Evolutionary conservation across 2,797 vertebrate species (phyloP), one percentile per base, ranked within the genome.

Genomic region (Mus caroli): DNA sequence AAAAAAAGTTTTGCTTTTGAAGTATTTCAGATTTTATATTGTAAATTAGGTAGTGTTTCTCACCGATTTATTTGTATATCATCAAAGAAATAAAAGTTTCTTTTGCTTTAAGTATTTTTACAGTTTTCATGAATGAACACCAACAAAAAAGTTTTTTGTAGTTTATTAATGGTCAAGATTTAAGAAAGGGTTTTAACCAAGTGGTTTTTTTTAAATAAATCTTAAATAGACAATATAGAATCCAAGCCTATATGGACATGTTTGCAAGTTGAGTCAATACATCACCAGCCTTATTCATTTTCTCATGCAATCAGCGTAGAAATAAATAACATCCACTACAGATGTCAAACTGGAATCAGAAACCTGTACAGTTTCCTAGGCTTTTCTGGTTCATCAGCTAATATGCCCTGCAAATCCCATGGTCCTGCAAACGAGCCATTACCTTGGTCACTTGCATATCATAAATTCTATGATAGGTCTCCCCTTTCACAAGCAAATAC

Each of bases 181-280:
- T 91, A 28, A 83, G 46, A 14, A 92, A 85, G 46, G 46, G 69
- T 95, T 69, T 80, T 17, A 60, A 95, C 54, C 71, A 54, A 80
- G 22, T 93, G 7, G 24, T 46, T 96, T 34, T 85, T 64, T 92
- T 80, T 58, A n/a, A n/a, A 88, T 43, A 75, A 92, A 75, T 92
- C 73, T 76, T 79, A 89, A 69, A 58, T 28, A 58, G 71, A 3
- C 31, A 90, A 14, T 54, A 60, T 37, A 62, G 2, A 28, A 76
- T 22, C 4, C 43, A 91, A 95, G 54, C 2, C 56, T 13, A 43
- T 26, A n/a, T 12, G 26, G 14, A 34, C 13, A 0, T 50, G 14
- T 2, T 89, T 95, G 67, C 14, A 34, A 94, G 11, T 5, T 79
- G 5, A 24, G 10, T 46, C 22, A 91, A 83, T 43, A 71, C 46